Evolutionary conservation across 2,797 vertebrate species (phyloP).

Genomic region (Synanceia verrucosa): DNA sequence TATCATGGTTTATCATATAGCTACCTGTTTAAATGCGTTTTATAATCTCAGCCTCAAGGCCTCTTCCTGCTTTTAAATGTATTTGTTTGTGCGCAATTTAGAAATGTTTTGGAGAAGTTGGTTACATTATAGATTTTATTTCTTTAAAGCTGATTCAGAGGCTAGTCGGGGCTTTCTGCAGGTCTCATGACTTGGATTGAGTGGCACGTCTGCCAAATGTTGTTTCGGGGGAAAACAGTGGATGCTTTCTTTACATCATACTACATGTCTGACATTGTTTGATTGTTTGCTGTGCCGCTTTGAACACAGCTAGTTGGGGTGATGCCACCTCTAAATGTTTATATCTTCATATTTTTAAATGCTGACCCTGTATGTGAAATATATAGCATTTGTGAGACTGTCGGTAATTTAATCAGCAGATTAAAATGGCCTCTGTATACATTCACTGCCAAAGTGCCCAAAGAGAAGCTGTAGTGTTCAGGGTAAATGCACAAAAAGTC

Average conservation of each 20-base stretch:
- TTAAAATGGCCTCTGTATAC: neutral
- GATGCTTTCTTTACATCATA: conserved; percentile 33
- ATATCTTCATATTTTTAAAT: neutral
- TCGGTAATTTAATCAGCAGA: neutral
- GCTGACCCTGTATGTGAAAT: neutral
- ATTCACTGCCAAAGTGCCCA: neutral
- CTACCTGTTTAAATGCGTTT: no score
- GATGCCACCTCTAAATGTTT: neutral
- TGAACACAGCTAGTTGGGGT: neutral
- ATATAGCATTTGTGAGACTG: neutral
- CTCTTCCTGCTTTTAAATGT: conserved; percentile 1
- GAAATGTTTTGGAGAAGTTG: conserved; percentile 1
- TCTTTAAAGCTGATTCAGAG: conserved; percentile 45
- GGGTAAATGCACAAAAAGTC: neutral
- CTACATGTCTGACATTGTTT: conserved; percentile 3
- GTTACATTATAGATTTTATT: conserved; percentile 32
- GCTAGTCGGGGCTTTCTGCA: conserved; percentile 20
- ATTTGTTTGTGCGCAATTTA: neutral
- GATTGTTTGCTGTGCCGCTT: neutral
- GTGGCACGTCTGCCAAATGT: conserved; percentile 50
- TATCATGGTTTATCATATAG: neutral
- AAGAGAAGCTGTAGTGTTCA: neutral
- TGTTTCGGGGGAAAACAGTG: conserved; percentile 42
- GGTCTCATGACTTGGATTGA: conserved; percentile 63
- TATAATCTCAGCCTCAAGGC: neutral